Conservation (phyloP, 2,888 invertebrate genomes). For the Venustoraphidia nigricollis region DNA sequence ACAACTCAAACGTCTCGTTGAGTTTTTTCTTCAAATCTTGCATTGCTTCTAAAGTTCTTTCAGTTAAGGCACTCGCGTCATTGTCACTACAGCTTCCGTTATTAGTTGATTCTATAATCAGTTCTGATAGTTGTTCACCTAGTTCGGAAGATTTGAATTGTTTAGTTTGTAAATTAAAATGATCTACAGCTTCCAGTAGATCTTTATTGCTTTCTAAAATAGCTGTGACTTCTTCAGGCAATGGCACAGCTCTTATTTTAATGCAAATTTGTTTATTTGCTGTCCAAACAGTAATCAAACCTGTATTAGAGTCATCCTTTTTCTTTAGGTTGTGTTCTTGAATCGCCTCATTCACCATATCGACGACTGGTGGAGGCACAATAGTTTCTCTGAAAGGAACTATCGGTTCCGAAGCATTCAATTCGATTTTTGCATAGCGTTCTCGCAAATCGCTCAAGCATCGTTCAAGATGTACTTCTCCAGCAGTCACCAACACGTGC, state of each 20-base stretch:
- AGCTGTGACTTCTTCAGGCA: slow-evolving; percentile 55
- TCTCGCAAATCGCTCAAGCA: slow-evolving; percentile 82
- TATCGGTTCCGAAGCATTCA: slow-evolving; percentile 89
- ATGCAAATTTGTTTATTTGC: slow-evolving; percentile 57
- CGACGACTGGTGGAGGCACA: slow-evolving; percentile 59
- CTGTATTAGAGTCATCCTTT: slow-evolving; percentile 32
- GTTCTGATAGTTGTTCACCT: background rate
- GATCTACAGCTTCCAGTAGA: slow-evolving; percentile 35
- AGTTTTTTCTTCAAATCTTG: slow-evolving; percentile 21
- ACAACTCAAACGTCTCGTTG: slow-evolving; percentile 22
- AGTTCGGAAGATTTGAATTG: too few species aligned
- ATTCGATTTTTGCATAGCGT: slow-evolving; percentile 60
- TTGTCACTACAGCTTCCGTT: background rate
- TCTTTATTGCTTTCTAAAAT: slow-evolving; percentile 56
- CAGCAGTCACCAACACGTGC: slow-evolving; percentile 85
- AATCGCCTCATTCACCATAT: slow-evolving; percentile 62
- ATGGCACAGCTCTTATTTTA: slow-evolving; percentile 57
- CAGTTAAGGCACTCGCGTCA: slow-evolving; percentile 20
- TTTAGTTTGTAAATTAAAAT: background rate
- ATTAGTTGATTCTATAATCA: background rate
- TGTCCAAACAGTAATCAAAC: slow-evolving; percentile 40
- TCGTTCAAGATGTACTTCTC: slow-evolving; percentile 92
- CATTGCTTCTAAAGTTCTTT: slow-evolving; percentile 31
- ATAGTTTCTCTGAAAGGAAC: slow-evolving; percentile 94
- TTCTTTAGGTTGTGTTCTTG: slow-evolving; percentile 20